These are phyloP conservation scores for Xyliphius kryptos DNA, from an alignment of 2,113 vertebrate species.

Conservation along the genomic window DNA sequence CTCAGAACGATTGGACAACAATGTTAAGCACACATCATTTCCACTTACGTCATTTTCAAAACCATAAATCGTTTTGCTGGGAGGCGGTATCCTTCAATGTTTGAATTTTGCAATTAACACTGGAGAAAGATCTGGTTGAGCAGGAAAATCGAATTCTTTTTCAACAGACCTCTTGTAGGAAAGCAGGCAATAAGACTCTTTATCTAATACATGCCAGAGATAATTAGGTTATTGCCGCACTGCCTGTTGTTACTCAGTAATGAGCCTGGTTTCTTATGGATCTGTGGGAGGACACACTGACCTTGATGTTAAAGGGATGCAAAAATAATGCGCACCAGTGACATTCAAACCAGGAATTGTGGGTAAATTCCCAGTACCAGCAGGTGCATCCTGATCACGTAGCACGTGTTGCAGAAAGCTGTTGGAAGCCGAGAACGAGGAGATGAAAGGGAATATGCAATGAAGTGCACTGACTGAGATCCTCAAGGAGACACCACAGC, in stretches of 20 bases:
- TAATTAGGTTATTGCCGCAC: constrained; percentile 52
- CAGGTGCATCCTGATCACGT: constrained; percentile 39
- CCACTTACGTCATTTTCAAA: constrained; percentile 37
- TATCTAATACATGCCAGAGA: constrained; percentile 51
- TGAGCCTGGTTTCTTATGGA: constrained; percentile 49
- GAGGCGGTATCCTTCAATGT: constrained; percentile 45
- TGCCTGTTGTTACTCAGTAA: constrained; percentile 52
- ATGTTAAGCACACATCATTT: constrained; percentile 31
- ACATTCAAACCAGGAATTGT: constrained; percentile 37
- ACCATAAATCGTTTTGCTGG: constrained; percentile 35
- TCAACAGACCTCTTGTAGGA: constrained; percentile 47
- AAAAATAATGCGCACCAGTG: constrained; percentile 31
- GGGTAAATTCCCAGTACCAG: constrained; percentile 24
- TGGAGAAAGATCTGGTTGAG: constrained; percentile 36
- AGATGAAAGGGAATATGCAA: constrained; percentile 45
- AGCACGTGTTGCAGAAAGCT: constrained; percentile 17
- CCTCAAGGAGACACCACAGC: constrained; percentile 42
- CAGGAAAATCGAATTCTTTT: constrained; percentile 53
- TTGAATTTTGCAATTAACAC: constrained; percentile 48
- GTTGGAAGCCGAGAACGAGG: constrained; percentile 31
- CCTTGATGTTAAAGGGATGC: constrained; percentile 42
- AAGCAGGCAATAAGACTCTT: constrained; percentile 47
- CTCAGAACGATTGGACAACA: constrained; percentile 28
- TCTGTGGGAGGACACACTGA: constrained; percentile 44
- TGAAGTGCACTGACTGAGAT: constrained; percentile 37